Conservation (phyloP, 2,888 invertebrate species). For the Seira ritae region DNA sequence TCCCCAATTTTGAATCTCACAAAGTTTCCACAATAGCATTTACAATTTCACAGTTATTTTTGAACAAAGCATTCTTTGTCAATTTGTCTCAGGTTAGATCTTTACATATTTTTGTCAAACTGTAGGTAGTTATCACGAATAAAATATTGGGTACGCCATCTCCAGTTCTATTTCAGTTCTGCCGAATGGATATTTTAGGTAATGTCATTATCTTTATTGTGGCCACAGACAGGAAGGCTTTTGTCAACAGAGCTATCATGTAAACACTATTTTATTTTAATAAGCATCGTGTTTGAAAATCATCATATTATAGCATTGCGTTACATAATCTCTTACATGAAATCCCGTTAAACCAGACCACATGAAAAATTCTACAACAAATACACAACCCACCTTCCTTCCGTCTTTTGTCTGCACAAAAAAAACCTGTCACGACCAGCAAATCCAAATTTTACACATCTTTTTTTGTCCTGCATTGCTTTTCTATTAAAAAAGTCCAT, state of each 20-base stretch:
- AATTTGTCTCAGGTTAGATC: too few relatives aligned
- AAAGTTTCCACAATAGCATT: constrained; percentile 14
- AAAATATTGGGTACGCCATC: neutral
- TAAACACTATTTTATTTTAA: constrained; percentile 37
- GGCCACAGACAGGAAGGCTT: constrained; percentile 41
- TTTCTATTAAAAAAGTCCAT: neutral
- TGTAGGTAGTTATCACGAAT: neutral
- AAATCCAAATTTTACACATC: neutral
- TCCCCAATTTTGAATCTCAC: too few relatives aligned
- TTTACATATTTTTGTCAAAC: constrained; percentile 20
- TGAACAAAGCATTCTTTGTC: too few relatives aligned
- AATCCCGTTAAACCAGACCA: constrained; percentile 39
- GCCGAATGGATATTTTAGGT: neutral
- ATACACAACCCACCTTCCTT: neutral
- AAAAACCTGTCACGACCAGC: constrained; percentile 53
- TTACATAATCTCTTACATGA: constrained; percentile 49
- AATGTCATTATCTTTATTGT: constrained; percentile 27
- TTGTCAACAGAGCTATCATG: constrained; percentile 37
- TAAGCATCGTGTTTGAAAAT: too few relatives aligned
- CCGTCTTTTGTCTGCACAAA: constrained; percentile 26
- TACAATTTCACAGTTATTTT: neutral
- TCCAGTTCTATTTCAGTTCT: too few relatives aligned
- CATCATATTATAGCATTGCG: constrained; percentile 17
- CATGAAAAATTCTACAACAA: neutral
- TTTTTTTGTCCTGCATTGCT: constrained; percentile 14